phyloP scores from a whole-genome alignment of 2,888 invertebrate species.

The Lithophane leautieri region DNA sequence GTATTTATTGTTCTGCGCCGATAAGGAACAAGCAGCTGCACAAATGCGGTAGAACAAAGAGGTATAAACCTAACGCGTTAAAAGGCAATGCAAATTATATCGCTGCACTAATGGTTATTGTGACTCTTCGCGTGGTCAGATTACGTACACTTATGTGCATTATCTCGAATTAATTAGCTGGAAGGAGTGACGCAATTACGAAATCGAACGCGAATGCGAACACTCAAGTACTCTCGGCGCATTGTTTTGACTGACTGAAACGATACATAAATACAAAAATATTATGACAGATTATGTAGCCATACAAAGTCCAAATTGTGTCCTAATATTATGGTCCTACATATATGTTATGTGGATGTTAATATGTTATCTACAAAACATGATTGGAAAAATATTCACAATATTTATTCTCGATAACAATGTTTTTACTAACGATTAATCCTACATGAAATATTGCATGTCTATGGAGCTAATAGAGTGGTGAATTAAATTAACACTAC shows the following conservation, averaged over 20 bases:
- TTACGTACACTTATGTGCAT: conserved; percentile 79
- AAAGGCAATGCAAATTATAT: conserved; percentile 80
- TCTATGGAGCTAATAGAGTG: conserved; percentile 30
- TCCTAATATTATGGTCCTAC: conserved; percentile 33
- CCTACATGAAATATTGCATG: conserved; percentile 24
- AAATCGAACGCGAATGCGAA: conserved; percentile 45
- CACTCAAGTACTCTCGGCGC: conserved; percentile 10
- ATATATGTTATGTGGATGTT: conserved; percentile 21
- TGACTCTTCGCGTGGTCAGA: conserved; percentile 75
- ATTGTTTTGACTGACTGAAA: conserved; percentile 21
- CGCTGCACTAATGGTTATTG: conserved; percentile 70
- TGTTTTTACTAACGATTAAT: conserved; percentile 28
- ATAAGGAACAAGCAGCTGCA: conserved; percentile 87
- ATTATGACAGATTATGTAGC: conserved; percentile 14
- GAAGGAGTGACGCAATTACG: conserved; percentile 77
- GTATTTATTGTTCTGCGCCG: conserved; percentile 83
- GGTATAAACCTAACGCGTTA: conserved; percentile 81
- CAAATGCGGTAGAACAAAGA: conserved; percentile 85
- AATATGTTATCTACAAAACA: conserved; percentile 36
- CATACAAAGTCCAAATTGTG: conserved; percentile 41
- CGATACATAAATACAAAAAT: conserved; percentile 23
- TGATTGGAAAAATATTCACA: conserved; percentile 30
- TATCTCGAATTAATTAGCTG: conserved; percentile 81
- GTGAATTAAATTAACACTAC: conserved; percentile 48
- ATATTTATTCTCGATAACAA: conserved; percentile 34